A percentile compares a stretch with the other conserved stretches of the same genome.
Conservation (phyloP, 2,113 vertebrate species). For the Burhinus bistriatus region DNA sequence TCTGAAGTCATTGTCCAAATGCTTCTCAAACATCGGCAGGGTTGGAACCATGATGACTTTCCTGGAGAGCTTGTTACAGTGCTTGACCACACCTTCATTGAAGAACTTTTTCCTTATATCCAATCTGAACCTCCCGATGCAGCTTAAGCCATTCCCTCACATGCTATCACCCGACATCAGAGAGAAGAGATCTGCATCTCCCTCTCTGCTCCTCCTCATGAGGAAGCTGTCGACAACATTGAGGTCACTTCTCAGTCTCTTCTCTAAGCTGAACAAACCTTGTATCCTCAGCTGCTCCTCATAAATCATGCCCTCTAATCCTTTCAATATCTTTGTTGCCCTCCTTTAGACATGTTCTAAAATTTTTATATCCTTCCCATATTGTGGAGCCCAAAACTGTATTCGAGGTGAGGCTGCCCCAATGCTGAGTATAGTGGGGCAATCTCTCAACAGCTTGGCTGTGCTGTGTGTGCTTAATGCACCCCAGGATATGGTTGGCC, state of each 20-base stretch:
- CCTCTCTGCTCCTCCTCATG: background rate
- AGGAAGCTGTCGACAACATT: background rate
- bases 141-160: background rate
- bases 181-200: background rate
- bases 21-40: rapidly evolving
- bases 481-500: background rate
- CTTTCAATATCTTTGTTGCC: background rate
- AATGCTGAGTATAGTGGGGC: background rate
- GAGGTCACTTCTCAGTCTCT: background rate
- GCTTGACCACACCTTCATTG: background rate
- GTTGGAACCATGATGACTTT: background rate
- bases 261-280: background rate
- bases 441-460: background rate
- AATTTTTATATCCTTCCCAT: background rate
- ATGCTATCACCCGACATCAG: background rate
- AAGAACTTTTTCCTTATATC: background rate
- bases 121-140: background rate
- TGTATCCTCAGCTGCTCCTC: rapidly evolving
- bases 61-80: background rate
- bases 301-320: background rate
- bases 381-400: background rate
- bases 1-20: background rate
- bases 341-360: background rate
- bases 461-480: background rate
- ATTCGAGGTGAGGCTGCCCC: background rate